Percentiles rank a stretch among this genome's conserved stretches.
Conservation (phyloP, 2,797 vertebrate species). For the Sebastes dallii region DNA sequence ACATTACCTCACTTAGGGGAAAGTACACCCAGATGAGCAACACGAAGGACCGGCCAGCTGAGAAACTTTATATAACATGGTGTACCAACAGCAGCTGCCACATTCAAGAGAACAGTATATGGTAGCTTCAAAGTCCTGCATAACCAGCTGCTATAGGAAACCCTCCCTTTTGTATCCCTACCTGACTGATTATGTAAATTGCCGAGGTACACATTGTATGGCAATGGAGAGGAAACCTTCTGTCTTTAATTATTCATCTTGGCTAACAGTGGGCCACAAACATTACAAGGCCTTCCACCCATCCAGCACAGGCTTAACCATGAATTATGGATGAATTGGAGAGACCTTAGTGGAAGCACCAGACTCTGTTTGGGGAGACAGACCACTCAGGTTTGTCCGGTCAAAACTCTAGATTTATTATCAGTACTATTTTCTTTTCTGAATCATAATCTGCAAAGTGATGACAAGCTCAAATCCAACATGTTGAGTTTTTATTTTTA, state of each 20-base stretch:
- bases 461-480: background rate
- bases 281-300: slow-evolving; percentile 6
- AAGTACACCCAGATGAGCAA: slow-evolving; percentile 56
- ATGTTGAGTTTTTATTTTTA: background rate
- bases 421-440: background rate
- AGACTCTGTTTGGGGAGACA: background rate
- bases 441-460: background rate
- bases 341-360: background rate
- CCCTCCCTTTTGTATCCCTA: slow-evolving; percentile 2
- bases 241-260: slow-evolving; percentile 61
- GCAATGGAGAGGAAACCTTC: slow-evolving; percentile 17
- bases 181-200: slow-evolving; percentile 31
- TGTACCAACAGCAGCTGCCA: slow-evolving; percentile 30
- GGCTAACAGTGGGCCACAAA: slow-evolving; percentile 36
- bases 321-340: slow-evolving; percentile 49
- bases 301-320: background rate
- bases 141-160: slow-evolving; percentile 2
- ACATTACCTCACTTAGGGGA: slow-evolving; percentile 45
- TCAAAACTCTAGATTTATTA: background rate
- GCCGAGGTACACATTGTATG: background rate
- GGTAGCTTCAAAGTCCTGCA: background rate
- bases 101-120: background rate
- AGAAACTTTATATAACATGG: slow-evolving; percentile 32
- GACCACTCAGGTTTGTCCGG: background rate
- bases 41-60: slow-evolving; percentile 18